phyloP scores from a whole-genome alignment of 2,888 invertebrate species.

The Ectemnius lituratus region DNA sequence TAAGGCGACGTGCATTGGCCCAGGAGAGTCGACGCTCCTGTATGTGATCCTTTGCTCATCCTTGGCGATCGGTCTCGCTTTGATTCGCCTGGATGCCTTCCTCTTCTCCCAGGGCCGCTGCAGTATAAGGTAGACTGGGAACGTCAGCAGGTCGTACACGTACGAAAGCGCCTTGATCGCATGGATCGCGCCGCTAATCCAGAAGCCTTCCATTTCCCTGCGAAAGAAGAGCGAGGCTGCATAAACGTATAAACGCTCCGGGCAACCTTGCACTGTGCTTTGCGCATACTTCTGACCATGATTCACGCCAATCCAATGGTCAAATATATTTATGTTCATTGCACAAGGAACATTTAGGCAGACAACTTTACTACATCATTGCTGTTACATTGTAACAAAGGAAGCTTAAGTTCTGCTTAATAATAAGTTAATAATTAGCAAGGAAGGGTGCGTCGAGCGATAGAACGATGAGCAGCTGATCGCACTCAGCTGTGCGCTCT shows the following conservation, averaged over 20 bases:
- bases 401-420: too few relatives aligned
- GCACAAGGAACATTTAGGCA: too few relatives aligned
- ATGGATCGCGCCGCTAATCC: constrained; percentile 84
- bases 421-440: too few relatives aligned
- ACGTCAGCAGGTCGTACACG: constrained; percentile 93
- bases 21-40: constrained; percentile 85
- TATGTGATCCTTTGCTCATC: constrained; percentile 86
- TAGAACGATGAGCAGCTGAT: too few relatives aligned
- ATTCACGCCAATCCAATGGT: not conserved
- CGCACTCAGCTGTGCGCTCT: too few relatives aligned
- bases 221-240: constrained; percentile 12
- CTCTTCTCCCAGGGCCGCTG: constrained; percentile 93
- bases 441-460: too few relatives aligned
- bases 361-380: too few relatives aligned
- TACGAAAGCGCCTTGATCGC: constrained; percentile 90
- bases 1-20: constrained; percentile 85
- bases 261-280: not conserved
- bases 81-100: constrained; percentile 86
- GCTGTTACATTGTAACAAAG: too few relatives aligned
- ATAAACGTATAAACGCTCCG: not conserved
- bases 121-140: constrained; percentile 92
- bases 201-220: constrained; percentile 82
- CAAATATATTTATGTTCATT: not conserved
- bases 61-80: constrained; percentile 85
- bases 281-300: too few relatives aligned